Evolutionary conservation across 2,888 invertebrate genomes (phyloP), one percentile per base, ranked within the genome.

Genomic region (Eulithis prunata): DNA sequence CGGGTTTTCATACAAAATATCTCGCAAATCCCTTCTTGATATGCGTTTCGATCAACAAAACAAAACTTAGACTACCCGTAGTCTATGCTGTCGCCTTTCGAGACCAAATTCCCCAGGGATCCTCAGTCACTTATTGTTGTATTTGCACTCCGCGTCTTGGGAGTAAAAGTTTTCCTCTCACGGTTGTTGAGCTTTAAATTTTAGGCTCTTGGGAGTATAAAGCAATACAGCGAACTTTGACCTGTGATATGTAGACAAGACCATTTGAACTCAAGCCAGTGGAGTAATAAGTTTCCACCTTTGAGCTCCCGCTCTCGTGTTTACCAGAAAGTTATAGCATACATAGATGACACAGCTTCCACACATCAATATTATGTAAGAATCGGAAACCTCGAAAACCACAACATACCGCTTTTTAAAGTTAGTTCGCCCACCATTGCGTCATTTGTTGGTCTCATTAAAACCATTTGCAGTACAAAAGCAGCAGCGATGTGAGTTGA

Each of bases 181-280:
- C 5, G 41, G 43, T 43, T 56, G 21, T 28, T 12, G n/a, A 12
- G 12, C 21, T 43, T 8, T 3, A 41, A 45, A 55, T 43, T 41
- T 55, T 21, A 21, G 5, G 14, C 43, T 41, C 43, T 43, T 5
- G 55, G 41, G 43, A 55, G 21, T 12, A 43, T 41, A 41, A 32
- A 49, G 36, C 21, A 41, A 56, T 28, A 28, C 38, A n/a, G 47
- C 10, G 51, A 28, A 51, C 51, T 51, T 54, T 54, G 28, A 45
- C 28, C 45, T 32, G 45, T 21, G 11, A 21, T 7, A 21, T 47
- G 7, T 49, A 10, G 21, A 49, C 14, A 10, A 4, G 49, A 21
- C 21, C 21, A 21, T 21, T 21, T 14, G 10, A 8, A 47, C 21
- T 7, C 8, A 8, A 47, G 3, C 49, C 43, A 41, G 49, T 49